These are phyloP conservation scores for Jaculus jaculus DNA, from an alignment of 2,113 vertebrate genomes.

Conservation along the genomic window DNA sequence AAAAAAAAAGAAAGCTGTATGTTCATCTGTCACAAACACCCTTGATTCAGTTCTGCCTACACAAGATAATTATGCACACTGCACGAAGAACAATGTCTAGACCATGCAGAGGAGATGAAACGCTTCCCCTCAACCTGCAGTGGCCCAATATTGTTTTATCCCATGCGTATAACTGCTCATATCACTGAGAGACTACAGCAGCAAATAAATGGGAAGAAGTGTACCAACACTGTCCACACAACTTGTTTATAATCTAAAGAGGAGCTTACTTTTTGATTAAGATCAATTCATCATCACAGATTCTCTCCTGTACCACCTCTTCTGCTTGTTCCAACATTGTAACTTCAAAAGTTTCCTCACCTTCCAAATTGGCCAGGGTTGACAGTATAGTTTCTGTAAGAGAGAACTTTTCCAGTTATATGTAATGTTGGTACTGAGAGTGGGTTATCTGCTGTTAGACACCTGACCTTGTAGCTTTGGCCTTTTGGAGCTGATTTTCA, in stretches of 20 bases:
- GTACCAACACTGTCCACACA: not conserved
- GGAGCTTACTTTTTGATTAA: constrained; percentile 94
- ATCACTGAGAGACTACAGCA: constrained; percentile 13
- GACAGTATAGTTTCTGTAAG: constrained; percentile 91
- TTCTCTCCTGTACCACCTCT: no score
- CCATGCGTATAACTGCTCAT: constrained; percentile 69
- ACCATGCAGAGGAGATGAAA: constrained; percentile 35
- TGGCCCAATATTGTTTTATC: constrained; percentile 45
- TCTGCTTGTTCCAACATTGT: no score
- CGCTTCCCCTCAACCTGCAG: constrained; percentile 34
- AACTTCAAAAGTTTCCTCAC: no score
- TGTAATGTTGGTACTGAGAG: no score
- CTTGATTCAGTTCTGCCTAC: not conserved
- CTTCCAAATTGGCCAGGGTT: constrained; percentile 96
- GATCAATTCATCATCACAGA: constrained; percentile 97
- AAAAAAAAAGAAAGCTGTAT: fast-evolving
- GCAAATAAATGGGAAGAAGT: constrained; percentile 70
- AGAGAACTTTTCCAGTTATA: not conserved
- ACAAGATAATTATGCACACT: fast-evolving
- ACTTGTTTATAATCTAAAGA: not conserved
- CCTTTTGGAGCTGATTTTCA: no score
- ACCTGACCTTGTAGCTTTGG: no score
- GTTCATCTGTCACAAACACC: not conserved
- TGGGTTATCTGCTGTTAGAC: no score
- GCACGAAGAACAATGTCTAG: constrained; percentile 30